Evolutionary conservation across 2,888 invertebrate genomes (phyloP).

Genomic region (Flexamia atlantica): DNA sequence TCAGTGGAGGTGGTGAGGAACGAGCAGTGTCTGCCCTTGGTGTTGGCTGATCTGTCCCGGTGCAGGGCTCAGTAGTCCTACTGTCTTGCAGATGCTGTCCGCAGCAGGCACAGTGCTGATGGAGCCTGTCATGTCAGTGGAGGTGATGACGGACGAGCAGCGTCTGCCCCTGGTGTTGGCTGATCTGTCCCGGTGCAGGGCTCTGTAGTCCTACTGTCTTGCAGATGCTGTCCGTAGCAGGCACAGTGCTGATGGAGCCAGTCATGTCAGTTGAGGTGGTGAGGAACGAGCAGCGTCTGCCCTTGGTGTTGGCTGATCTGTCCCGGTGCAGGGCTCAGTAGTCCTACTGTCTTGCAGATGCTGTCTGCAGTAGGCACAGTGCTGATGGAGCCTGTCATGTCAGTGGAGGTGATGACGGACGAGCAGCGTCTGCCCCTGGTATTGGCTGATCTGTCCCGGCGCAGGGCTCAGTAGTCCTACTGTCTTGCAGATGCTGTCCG

Average conservation of each 20-base stretch:
- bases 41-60: too few species aligned
- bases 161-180: too few species aligned
- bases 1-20: constrained; percentile 86
- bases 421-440: constrained; percentile 82
- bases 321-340: too few species aligned
- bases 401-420: constrained; percentile 85
- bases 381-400: constrained; percentile 94
- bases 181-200: too few species aligned
- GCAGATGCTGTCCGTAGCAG: constrained; percentile 78
- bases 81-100: constrained; percentile 77
- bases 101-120: constrained; percentile 79
- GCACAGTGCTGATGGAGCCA: constrained; percentile 87
- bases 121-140: constrained; percentile 94
- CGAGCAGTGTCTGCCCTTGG: constrained; percentile 81
- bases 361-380: constrained; percentile 77
- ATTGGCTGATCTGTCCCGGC: too few species aligned
- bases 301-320: too few species aligned
- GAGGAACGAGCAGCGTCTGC: constrained; percentile 81
- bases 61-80: too few species aligned
- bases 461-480: too few species aligned
- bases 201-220: too few species aligned
- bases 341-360: too few species aligned
- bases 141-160: constrained; percentile 84
- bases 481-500: constrained; percentile 77
- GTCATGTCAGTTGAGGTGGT: constrained; percentile 92